Evolutionary conservation across 2,797 vertebrate genomes (phyloP).

Genomic region (Uromys caudimaculatus): DNA sequence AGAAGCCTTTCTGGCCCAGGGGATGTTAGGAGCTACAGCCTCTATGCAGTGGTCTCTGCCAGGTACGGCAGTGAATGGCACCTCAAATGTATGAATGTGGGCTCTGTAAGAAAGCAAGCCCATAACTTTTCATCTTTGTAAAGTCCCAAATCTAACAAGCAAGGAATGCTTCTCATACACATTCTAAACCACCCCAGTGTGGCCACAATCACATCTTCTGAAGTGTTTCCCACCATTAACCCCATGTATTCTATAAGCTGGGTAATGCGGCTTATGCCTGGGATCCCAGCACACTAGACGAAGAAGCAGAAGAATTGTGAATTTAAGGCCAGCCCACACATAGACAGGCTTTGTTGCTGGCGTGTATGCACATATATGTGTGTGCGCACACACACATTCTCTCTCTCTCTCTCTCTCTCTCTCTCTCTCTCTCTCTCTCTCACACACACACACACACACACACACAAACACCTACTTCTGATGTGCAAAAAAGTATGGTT

Average conservation of each 20-base stretch:
- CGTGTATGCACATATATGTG: not conserved
- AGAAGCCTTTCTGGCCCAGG: not conserved
- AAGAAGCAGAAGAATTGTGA: not conserved
- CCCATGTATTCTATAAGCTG: not conserved
- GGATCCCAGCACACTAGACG: not conserved
- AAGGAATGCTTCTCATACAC: not conserved
- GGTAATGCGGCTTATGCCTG: not conserved
- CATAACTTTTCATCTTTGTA: accelerated
- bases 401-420: no score
- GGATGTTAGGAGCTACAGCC: not conserved
- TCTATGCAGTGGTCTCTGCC: not conserved
- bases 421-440: no score
- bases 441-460: not conserved
- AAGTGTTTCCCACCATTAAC: not conserved
- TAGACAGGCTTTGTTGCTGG: not conserved
- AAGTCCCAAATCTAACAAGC: not conserved
- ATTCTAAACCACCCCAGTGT: not conserved
- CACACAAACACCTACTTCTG: not conserved
- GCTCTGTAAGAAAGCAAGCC: not conserved
- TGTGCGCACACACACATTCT: no score
- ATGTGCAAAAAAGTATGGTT: not conserved
- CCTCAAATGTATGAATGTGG: not conserved
- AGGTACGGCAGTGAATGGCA: accelerated
- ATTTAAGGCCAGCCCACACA: not conserved
- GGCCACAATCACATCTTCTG: not conserved